Evolutionary conservation across 2,113 vertebrate genomes (phyloP).

Genomic region (Bungarus multicinctus): DNA sequence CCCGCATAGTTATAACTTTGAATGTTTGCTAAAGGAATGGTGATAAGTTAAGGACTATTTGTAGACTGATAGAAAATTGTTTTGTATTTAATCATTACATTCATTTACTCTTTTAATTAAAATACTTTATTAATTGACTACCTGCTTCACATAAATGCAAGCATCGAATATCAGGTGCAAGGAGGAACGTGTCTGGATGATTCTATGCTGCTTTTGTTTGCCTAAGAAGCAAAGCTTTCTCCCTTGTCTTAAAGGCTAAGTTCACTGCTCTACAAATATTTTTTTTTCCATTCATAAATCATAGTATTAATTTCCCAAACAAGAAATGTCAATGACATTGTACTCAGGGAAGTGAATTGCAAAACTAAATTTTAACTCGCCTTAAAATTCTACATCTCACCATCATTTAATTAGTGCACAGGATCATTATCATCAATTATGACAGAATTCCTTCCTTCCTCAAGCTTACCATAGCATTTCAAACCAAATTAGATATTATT

Average conservation of each 20-base stretch:
- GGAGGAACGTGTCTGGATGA: not conserved
- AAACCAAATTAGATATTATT: not conserved
- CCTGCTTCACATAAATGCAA: not conserved
- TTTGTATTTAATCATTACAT: not conserved
- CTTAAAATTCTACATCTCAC: not conserved
- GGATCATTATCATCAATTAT: not conserved
- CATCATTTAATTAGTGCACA: rapidly evolving
- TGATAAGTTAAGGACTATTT: not conserved
- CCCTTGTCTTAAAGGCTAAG: not conserved
- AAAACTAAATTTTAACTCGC: conserved; percentile 12
- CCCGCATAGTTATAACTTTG: too few relatives aligned
- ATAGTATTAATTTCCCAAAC: conserved; percentile 24
- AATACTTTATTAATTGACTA: not conserved
- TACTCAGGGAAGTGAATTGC: not conserved
- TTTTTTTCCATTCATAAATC: not conserved
- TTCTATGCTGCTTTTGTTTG: not conserved
- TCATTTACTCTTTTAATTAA: not conserved
- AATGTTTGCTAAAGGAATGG: too few relatives aligned
- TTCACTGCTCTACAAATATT: not conserved
- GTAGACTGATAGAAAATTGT: not conserved
- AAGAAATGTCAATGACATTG: conserved; percentile 6
- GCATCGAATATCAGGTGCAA: not conserved
- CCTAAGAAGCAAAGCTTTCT: rapidly evolving
- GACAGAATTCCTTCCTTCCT: not conserved
- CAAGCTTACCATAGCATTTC: conserved; percentile 9